phyloP scores from a whole-genome alignment of 2,888 invertebrate species.

The Scaeva pyrastri region DNA sequence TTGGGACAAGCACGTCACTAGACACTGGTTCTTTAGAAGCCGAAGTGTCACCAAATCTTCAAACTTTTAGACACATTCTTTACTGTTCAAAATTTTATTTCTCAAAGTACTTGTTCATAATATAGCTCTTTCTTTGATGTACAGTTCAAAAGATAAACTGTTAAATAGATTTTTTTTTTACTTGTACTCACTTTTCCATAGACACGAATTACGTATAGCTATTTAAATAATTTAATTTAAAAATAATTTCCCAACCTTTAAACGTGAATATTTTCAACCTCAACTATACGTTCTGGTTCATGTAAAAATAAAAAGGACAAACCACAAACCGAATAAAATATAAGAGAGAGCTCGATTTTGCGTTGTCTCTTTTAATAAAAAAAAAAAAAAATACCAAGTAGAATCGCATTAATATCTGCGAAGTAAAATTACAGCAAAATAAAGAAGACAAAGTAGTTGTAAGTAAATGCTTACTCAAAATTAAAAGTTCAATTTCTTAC shows the following conservation, averaged over 20 bases:
- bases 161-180: background rate
- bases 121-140: background rate
- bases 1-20: too few relatives aligned
- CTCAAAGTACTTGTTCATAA: too few relatives aligned
- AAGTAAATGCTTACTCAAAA: background rate
- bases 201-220: background rate
- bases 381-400: slow-evolving; percentile 15
- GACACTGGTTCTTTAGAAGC: too few relatives aligned
- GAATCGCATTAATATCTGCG: slow-evolving; percentile 15
- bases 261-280: slow-evolving; percentile 1
- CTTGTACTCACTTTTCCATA: background rate
- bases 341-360: background rate
- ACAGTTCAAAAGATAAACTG: background rate
- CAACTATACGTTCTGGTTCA: background rate
- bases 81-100: too few relatives aligned
- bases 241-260: slow-evolving; percentile 15
- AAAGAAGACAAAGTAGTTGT: background rate
- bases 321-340: slow-evolving; percentile 35
- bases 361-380: slow-evolving; percentile 22
- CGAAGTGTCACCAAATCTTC: too few relatives aligned
- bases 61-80: too few relatives aligned
- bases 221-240: slow-evolving; percentile 24
- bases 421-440: slow-evolving; percentile 14
- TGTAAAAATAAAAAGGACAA: background rate
- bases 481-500: too few relatives aligned